These are phyloP conservation scores for Oscheius sp. DNA, from an alignment of 2,888 invertebrate genomes.

Conservation along the genomic window DNA sequence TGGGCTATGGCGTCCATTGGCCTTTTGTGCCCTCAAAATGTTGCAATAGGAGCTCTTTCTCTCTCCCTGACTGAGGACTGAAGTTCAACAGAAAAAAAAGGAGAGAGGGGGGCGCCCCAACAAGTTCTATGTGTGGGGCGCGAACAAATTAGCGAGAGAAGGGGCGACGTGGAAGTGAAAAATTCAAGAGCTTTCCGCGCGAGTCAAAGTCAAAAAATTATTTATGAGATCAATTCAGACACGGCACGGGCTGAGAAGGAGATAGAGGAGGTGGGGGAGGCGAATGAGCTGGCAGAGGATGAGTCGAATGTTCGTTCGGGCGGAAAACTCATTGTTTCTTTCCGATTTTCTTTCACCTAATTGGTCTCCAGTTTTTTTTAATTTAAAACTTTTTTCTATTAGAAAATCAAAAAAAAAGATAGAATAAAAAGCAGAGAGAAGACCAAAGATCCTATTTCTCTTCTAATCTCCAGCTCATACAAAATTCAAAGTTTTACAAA, in stretches of 20 bases:
- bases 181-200: conserved; percentile 26
- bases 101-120: not conserved
- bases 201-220: conserved; percentile 24
- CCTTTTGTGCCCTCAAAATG: not conserved
- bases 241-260: not conserved
- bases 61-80: too few relatives aligned
- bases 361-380: too few relatives aligned
- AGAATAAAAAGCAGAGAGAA: too few relatives aligned
- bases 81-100: conserved; percentile 9
- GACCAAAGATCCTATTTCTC: too few relatives aligned
- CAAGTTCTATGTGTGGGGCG: not conserved
- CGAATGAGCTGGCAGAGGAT: conserved; percentile 1
- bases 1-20: not conserved
- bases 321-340: too few relatives aligned
- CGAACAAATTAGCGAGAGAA: conserved; percentile 27
- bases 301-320: too few relatives aligned
- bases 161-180: conserved; percentile 22
- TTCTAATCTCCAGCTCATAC: too few relatives aligned
- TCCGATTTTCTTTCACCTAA: too few relatives aligned
- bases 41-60: too few relatives aligned
- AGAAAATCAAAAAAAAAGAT: too few relatives aligned
- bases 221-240: conserved; percentile 27
- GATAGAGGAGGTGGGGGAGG: not conserved
- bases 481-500: too few relatives aligned
- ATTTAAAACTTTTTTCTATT: too few relatives aligned